Evolutionary conservation across 2,113 vertebrate genomes (phyloP).

Genomic region (Periophthalmodon schlosseri): DNA sequence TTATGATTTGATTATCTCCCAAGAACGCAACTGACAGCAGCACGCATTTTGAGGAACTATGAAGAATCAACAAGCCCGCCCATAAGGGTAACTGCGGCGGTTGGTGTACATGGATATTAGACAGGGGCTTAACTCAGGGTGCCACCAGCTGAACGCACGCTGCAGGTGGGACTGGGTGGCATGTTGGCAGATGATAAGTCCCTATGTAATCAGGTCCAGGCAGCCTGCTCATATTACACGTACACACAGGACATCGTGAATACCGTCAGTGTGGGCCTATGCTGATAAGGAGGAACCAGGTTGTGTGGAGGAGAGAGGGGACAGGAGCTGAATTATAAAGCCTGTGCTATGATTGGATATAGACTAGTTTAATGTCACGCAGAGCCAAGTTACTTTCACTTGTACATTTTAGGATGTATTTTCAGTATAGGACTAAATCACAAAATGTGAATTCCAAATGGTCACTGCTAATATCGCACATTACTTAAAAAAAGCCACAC

Average conservation of each 20-base stretch:
- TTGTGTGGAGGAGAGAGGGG: slow-evolving; percentile 33
- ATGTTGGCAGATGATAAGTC: slow-evolving; percentile 46
- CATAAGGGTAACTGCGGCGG: slow-evolving; percentile 2
- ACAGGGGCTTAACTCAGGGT: slow-evolving; percentile 25
- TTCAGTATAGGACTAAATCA: neutral
- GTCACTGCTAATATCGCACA: too few relatives aligned
- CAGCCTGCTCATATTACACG: slow-evolving; percentile 23
- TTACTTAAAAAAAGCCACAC: too few relatives aligned
- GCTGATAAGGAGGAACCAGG: slow-evolving; percentile 50
- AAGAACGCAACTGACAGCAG: slow-evolving; percentile 19
- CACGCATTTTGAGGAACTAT: slow-evolving; percentile 29
- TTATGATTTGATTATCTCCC: slow-evolving; percentile 37
- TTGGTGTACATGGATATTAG: slow-evolving; percentile 23
- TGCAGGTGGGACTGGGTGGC: slow-evolving; percentile 39
- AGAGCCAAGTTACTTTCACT: slow-evolving; percentile 1
- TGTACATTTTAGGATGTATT: slow-evolving; percentile 3
- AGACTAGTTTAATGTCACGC: slow-evolving; percentile 12
- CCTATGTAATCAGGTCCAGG: slow-evolving; percentile 52
- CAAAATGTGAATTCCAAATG: neutral
- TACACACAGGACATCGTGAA: slow-evolving; percentile 14
- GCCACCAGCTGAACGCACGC: slow-evolving; percentile 34
- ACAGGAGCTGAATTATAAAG: slow-evolving; percentile 29
- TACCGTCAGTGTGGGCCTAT: slow-evolving; percentile 44
- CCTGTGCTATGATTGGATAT: slow-evolving; percentile 33
- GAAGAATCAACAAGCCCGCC: slow-evolving; percentile 25